Base-by-base conservation (phyloP, 2,113 vertebrate species). In the Thamnophis sirtalis region DNA sequence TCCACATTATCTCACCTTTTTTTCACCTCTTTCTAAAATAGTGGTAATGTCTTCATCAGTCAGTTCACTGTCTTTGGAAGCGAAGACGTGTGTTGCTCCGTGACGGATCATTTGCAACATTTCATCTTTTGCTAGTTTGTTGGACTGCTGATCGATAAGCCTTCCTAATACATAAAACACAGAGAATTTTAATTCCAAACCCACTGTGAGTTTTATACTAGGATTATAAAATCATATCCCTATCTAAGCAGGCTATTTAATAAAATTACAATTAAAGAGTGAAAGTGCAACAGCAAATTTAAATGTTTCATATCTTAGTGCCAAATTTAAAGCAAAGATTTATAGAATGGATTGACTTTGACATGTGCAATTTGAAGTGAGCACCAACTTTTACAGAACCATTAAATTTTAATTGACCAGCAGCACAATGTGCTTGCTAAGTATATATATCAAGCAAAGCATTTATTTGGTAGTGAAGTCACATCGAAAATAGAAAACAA, bases 51-150 rank as follows among this genome's bases (percentile, higher is more conserved):
- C 98, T 93, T 99, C 98, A 60, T 98, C 98, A n/a, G 98, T 98
- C 93, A 99, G 96, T 92, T 99, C 98, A 53, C 98, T 98, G 56
- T 99, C 98, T 95, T 98, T 99, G 94, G 98, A 98, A 94, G 98
- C 98, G 93, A 99, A 99, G 58, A 99, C 98, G 13, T 98, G 98
- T 0, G 98, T 98, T 33, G 98, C 98, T 68, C 98, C 98, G 0
- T 99, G 98, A 0, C 98, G 97, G 91, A 99, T 99, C 98, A 99
- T 99, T 96, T 99, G 98, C 93, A 99, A 96, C 98, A 99, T 99
- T 96, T 99, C 98, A 91, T 98, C 98, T 92, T 99, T 99, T 49
- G 97, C 98, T 91, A 99, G 95, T 94, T 99, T 99, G 93, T 98
- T 99, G 89, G 98, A 98, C 91, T 98, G 98, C 60, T 99, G 98